Conservation (phyloP, 2,113 vertebrate genomes). For the Megaptera novaeangliae region DNA sequence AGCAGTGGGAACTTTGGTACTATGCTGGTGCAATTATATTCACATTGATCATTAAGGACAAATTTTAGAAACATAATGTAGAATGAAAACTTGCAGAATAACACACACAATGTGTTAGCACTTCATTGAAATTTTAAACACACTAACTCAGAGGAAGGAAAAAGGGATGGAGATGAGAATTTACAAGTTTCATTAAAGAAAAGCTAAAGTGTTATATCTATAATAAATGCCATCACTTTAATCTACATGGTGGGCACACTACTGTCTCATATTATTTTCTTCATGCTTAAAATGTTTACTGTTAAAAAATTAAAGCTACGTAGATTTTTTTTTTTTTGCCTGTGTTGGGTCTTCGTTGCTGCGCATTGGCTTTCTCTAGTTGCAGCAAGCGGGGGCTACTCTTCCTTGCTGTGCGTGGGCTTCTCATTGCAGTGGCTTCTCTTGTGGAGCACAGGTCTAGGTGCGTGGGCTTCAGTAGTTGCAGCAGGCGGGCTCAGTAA, state of each 20-base stretch:
- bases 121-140: not conserved
- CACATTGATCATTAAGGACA: not conserved
- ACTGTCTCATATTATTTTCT: not conserved
- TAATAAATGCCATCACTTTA: not conserved
- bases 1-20: not conserved
- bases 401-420: too few species aligned
- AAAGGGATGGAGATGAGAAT: not conserved
- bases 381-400: too few species aligned
- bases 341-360: too few species aligned
- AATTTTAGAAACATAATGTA: not conserved
- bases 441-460: too few species aligned
- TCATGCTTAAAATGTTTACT: slow-evolving; percentile 5
- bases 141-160: not conserved
- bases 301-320: not conserved
- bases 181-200: not conserved
- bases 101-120: not conserved
- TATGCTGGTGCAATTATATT: not conserved
- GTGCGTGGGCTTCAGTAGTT: too few species aligned
- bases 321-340: too few species aligned
- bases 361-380: too few species aligned
- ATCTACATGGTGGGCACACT: not conserved
- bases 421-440: too few species aligned
- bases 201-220: not conserved
- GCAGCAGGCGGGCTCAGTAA: too few species aligned
- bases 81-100: not conserved